Conservation (phyloP, 37 sponge, comb jelly and placozoan species). For the Sycon ciliatum region DNA sequence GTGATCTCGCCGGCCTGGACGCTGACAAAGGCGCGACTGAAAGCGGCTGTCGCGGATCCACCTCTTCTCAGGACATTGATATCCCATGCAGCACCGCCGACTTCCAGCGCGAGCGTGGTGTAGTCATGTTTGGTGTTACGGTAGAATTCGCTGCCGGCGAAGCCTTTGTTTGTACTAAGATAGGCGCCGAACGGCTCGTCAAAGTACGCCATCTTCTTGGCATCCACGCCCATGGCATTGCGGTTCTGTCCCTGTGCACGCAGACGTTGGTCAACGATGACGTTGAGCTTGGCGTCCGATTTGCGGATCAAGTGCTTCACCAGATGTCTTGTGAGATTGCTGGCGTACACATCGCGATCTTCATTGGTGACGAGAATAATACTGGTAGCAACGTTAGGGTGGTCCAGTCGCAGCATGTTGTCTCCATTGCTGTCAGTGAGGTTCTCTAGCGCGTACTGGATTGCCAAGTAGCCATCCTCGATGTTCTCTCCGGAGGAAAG, state of each 20-base stretch:
- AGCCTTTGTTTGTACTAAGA: too few relatives aligned
- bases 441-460: slow-evolving; percentile 32
- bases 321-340: slow-evolving; percentile 21
- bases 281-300: slow-evolving; percentile 36
- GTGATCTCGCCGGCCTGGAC: slow-evolving; percentile 47
- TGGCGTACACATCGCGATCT: slow-evolving; percentile 29
- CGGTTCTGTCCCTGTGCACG: too few relatives aligned
- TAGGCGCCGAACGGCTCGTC: too few relatives aligned
- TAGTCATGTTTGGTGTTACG: slow-evolving; percentile 49
- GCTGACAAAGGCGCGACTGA: slow-evolving; percentile 52
- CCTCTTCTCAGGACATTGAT: slow-evolving; percentile 37
- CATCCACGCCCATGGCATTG: too few relatives aligned
- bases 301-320: slow-evolving; percentile 6
- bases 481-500: too few relatives aligned
- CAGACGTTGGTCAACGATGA: slow-evolving; percentile 49
- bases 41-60: too few relatives aligned
- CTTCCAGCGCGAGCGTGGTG: slow-evolving; percentile 42
- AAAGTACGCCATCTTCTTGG: too few relatives aligned
- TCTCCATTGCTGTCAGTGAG: too few relatives aligned
- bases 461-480: slow-evolving; percentile 72
- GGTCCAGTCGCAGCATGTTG: too few relatives aligned
- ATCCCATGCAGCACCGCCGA: slow-evolving; percentile 63
- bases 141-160: too few relatives aligned
- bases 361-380: slow-evolving; percentile 62
- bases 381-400: slow-evolving; percentile 30